Evolutionary conservation across 92 coral and sea anemone genomes (phyloP), one percentile per base, ranked within the genome.

Genomic region (Porites rus): DNA sequence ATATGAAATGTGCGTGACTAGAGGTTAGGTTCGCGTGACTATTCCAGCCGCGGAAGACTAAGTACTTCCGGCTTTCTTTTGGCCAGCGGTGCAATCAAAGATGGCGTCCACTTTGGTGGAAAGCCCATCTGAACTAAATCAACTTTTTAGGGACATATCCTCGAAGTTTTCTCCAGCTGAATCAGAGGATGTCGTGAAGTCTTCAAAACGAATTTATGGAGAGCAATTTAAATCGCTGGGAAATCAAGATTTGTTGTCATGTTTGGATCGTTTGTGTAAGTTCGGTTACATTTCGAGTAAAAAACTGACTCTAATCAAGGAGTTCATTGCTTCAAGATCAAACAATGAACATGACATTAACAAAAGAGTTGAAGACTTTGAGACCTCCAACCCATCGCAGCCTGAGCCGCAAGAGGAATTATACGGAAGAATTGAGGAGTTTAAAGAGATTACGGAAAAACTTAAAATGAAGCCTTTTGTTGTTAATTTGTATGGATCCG

Each of bases 401-500:
- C 52, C 14, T 53, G 68, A 54, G 7, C 53, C 17, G 84, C 51
- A 59, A n/a, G 81, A 76, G 17, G 61, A 86, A 56, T 54, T 93
- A 22, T 59, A 88, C 4, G 97, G 95, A 46, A 86, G 97, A 64
- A 77, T 79, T 43, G 53, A 72, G 2, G 95, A 94, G 6, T 43
- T 88, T 21, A 70, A 79, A 31, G 51, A 78, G 51, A 61, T 94
- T 21, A 52, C 38, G 20, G n/a, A 52, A 58, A 79, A 46, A 18
- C 88, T 94, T 16, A 13, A 25, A 77, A 87, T 77, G 21, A 52
- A 22, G 1, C 65, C 79, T n/a, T 75, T 78, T 0, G 92, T 81
- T 19, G 61, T 94, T n/a, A 92, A 92, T 87, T 83, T 94, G 77
- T 90, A 75, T 66, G 97, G 97, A 3, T 86, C 87, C 21, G 88